These are phyloP conservation scores for Cephus pygmeus DNA, from an alignment of 2,888 invertebrate species.

Conservation along the genomic window DNA sequence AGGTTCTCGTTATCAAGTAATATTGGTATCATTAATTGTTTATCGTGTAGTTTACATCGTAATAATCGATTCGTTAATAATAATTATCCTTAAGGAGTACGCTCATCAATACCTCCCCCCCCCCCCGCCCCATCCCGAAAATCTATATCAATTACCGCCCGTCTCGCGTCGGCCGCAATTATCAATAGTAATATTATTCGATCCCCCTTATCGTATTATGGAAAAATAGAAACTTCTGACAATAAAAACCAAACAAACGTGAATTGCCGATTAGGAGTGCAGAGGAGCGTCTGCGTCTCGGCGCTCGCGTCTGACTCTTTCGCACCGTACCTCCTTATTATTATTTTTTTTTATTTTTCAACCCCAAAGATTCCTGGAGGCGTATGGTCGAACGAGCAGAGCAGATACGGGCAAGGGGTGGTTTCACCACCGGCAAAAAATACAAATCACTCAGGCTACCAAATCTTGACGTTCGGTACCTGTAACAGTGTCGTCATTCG, in stretches of 20 bases:
- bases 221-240: slow-evolving; percentile 67
- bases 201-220: slow-evolving; percentile 60
- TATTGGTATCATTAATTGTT: slow-evolving; percentile 44
- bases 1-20: slow-evolving; percentile 30
- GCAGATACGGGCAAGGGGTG: not conserved
- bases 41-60: slow-evolving; percentile 39
- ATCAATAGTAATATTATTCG: slow-evolving; percentile 59
- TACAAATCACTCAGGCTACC: not conserved
- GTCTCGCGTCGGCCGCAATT: not conserved
- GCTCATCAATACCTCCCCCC: slow-evolving; percentile 9
- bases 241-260: slow-evolving; percentile 66
- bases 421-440: not conserved
- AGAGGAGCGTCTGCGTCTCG: slow-evolving; percentile 3
- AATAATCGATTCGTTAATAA: slow-evolving; percentile 38
- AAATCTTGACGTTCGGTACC: not conserved
- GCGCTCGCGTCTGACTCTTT: not conserved
- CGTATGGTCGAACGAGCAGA: not conserved
- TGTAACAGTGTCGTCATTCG: not conserved
- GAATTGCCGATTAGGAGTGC: slow-evolving; percentile 49
- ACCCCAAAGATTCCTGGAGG: not conserved
- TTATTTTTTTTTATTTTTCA: not conserved
- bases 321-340: not conserved
- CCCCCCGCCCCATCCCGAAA: slow-evolving; percentile 27
- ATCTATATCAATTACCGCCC: slow-evolving; percentile 5
- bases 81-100: slow-evolving; percentile 40